These are phyloP conservation scores for Nerophis lumbriciformis DNA, from an alignment of 2,113 vertebrate genomes.

Conservation along the genomic window DNA sequence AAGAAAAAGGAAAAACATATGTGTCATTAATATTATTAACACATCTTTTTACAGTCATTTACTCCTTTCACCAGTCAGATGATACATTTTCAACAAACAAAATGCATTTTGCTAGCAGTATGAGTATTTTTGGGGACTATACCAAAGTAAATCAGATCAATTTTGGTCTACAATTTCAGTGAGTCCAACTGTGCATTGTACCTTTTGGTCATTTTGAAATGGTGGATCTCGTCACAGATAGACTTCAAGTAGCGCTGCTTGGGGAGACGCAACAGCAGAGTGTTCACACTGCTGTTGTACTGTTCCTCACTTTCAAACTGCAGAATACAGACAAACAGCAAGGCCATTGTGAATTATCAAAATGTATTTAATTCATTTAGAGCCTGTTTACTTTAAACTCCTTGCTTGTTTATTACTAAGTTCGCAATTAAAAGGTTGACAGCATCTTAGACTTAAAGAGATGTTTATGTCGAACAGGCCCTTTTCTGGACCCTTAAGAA, in stretches of 20 bases:
- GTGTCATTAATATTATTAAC: too few relatives aligned
- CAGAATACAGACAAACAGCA: constrained; percentile 1
- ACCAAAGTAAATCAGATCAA: too few relatives aligned
- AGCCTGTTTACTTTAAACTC: neutral
- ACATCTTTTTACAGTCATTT: too few relatives aligned
- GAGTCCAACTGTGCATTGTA: constrained; percentile 39
- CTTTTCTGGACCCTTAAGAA: constrained; percentile 33
- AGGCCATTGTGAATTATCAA: neutral
- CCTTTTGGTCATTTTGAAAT: constrained; percentile 88
- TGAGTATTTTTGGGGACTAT: too few relatives aligned
- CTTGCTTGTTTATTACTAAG: constrained; percentile 6
- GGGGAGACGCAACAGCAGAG: constrained; percentile 82
- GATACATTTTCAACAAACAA: too few relatives aligned
- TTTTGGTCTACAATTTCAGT: neutral
- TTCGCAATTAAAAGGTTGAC: neutral
- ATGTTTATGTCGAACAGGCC: constrained; percentile 28
- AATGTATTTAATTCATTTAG: neutral
- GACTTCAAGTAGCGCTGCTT: constrained; percentile 92
- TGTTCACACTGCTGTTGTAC: constrained; percentile 88
- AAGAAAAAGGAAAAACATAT: too few relatives aligned
- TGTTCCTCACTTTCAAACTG: constrained; percentile 86
- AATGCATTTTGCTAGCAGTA: too few relatives aligned
- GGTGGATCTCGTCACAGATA: constrained; percentile 92
- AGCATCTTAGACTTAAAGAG: neutral
- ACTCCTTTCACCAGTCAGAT: too few relatives aligned